These are phyloP conservation scores for Leguminivora glycinivorella DNA, from an alignment of 1,140 invertebrate species.

Conservation along the genomic window DNA sequence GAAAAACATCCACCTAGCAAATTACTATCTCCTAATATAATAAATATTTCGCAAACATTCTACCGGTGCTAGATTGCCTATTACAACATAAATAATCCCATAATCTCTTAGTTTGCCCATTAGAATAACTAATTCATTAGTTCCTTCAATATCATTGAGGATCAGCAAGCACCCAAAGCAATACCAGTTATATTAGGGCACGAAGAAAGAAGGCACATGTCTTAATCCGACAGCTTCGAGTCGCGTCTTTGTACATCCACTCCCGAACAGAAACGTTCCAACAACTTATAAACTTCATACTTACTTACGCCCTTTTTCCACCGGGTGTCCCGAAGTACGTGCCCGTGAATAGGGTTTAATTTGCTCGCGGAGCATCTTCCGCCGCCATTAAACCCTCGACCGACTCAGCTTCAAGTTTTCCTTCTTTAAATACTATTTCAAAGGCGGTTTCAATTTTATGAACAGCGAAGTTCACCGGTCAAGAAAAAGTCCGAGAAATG, in stretches of 20 bases:
- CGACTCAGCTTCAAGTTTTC: conserved; percentile 3
- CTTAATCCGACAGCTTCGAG: not conserved
- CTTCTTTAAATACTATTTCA: conserved; percentile 11
- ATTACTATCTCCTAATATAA: too few species aligned
- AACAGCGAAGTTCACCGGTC: conserved; percentile 4
- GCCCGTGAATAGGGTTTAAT: conserved; percentile 5
- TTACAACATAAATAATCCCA: too few species aligned
- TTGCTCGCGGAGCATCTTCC: conserved; percentile 13
- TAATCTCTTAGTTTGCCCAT: not conserved
- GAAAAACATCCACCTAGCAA: too few species aligned
- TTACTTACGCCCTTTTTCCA: not conserved
- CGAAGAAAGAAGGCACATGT: conserved; percentile 9
- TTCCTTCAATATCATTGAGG: not conserved
- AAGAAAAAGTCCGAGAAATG: conserved; percentile 10
- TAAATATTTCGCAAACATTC: too few species aligned
- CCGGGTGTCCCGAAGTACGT: not conserved
- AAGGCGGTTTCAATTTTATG: conserved; percentile 14
- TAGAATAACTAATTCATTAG: not conserved
- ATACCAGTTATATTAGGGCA: conserved; percentile 1
- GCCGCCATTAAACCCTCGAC: conserved; percentile 7
- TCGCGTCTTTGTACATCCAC: not conserved
- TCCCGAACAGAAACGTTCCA: not conserved
- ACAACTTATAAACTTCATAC: not conserved
- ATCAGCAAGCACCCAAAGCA: not conserved
- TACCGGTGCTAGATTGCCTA: too few species aligned